These are phyloP conservation scores for Micronisus gabar DNA, from an alignment of 2,113 vertebrate species.

Conservation along the genomic window DNA sequence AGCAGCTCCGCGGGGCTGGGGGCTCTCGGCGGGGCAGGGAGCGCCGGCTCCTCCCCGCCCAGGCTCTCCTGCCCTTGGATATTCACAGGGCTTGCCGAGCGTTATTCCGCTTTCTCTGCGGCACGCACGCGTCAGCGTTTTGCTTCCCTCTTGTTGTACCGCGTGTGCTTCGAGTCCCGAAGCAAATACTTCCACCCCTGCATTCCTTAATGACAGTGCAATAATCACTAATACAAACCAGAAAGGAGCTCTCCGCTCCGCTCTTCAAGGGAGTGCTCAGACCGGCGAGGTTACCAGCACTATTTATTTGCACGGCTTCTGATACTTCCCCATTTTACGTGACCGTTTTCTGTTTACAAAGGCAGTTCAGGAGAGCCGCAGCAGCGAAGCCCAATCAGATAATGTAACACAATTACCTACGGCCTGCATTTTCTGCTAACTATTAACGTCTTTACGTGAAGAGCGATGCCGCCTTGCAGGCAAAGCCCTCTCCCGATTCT, in stretches of 20 bases:
- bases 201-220: slow-evolving; percentile 19
- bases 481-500: not conserved
- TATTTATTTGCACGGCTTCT: not conserved
- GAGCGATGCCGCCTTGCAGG: not conserved
- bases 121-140: not conserved
- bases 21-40: not conserved
- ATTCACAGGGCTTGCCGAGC: accelerated
- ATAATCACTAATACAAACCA: slow-evolving; percentile 4
- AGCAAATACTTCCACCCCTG: not conserved
- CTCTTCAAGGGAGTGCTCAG: not conserved
- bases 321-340: not conserved
- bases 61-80: not conserved
- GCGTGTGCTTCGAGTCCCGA: not conserved
- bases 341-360: not conserved
- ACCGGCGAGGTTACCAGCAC: not conserved
- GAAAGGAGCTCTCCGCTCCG: not conserved
- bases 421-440: not conserved
- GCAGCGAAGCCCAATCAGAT: not conserved
- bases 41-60: not conserved
- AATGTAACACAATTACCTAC: not conserved
- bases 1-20: not conserved
- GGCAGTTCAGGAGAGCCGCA: not conserved
- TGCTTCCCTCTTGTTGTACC: not conserved
- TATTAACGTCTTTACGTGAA: not conserved
- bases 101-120: not conserved